Base-by-base conservation (phyloP, 2,797 vertebrate species). In the Dendrocincla tyrannina region DNA sequence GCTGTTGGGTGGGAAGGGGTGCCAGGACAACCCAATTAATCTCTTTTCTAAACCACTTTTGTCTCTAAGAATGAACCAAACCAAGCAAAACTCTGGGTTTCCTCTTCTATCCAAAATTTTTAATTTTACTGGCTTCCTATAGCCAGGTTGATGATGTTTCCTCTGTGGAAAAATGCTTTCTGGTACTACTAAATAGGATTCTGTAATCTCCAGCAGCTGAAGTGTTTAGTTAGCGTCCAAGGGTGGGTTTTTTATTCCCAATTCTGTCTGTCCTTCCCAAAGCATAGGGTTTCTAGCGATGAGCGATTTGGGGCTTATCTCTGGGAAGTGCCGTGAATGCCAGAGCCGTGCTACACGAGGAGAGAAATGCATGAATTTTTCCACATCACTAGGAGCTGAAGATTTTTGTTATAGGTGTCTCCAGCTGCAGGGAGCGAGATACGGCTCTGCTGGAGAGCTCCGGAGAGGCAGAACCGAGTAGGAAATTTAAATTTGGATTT, bases 281-380 rank as follows among this genome's bases (percentile, higher is more conserved):
- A 84, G 63, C 66, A 39, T 0, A 0, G 79, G 72, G 73, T 89
- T 94, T 53, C 66, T 35, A 92, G 81, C 0, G 39, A 77, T 85
- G 76, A 88, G 77, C 0, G 60, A 87, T 91, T 92, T 72, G 32
- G 56, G 49, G 85, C 94, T 97, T 97, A 97, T 97, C 68, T 1
- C 80, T 88, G 33, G 67, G 58, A 84, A 85, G 64, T 53, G 89
- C 88, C 0, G 11, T 42, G 63, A 91, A 84, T 62, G 44, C 77
- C 77, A 85, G 73, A 41, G 75, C 46, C 0, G 3, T 11, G 47
- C 93, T 78, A 92, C 68, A 76, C 1, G 0, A 33, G 85, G 78
- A 89, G 83, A 72, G 69, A 97, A 97, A 94, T 94, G 85, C 79
- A 96, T 96, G 93, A 93, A 87, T 96, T 97, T 96, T 96, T 94